Conservation (phyloP, 1,140 invertebrate genomes). For the Euwallacea fornicatus region DNA sequence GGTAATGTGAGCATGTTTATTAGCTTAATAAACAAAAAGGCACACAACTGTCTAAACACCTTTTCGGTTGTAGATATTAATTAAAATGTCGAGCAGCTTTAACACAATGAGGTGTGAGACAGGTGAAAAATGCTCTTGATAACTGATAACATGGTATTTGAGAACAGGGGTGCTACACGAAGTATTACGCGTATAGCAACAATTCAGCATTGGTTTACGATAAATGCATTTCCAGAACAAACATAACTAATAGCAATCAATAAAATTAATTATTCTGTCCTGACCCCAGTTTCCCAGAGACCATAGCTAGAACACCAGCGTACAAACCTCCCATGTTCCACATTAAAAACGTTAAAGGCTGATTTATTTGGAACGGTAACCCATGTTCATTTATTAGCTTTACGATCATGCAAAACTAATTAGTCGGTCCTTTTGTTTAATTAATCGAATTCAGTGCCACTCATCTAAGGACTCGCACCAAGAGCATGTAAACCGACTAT, state of each 20-base stretch:
- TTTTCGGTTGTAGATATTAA: constrained; percentile 30
- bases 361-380: constrained; percentile 27
- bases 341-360: constrained; percentile 18
- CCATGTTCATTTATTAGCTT: constrained; percentile 24
- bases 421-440: constrained; percentile 28
- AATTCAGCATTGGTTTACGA: too few relatives aligned
- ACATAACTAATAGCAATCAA: too few relatives aligned
- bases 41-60: constrained; percentile 21
- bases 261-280: too few relatives aligned
- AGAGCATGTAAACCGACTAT: background rate
- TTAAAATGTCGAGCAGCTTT: constrained; percentile 20
- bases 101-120: constrained; percentile 23
- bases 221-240: too few relatives aligned
- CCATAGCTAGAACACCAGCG: background rate
- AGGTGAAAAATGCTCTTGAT: constrained; percentile 21
- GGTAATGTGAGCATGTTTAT: constrained; percentile 27
- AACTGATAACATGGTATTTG: constrained; percentile 19
- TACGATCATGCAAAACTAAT: constrained; percentile 29
- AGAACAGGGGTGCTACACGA: background rate
- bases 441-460: constrained; percentile 12
- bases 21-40: constrained; percentile 33
- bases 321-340: constrained; percentile 18
- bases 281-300: background rate
- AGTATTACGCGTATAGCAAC: too few relatives aligned
- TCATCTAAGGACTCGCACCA: constrained; percentile 6